Percentiles rank a stretch among this genome's conserved stretches.
These are phyloP conservation scores for Zosterops hypoxanthus DNA, from an alignment of 2,113 vertebrate genomes.

Conservation along the genomic window DNA sequence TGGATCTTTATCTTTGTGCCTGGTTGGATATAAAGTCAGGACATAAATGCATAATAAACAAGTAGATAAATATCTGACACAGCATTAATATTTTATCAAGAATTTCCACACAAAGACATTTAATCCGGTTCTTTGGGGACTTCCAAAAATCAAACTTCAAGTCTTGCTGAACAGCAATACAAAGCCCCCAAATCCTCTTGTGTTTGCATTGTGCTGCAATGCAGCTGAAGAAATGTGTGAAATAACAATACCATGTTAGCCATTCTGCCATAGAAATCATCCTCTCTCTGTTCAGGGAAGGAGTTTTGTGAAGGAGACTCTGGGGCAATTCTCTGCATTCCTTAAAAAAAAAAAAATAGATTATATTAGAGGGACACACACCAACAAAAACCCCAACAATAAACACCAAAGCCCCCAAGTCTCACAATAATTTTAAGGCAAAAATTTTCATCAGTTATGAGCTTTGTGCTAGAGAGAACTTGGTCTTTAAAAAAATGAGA, in stretches of 20 bases:
- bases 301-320: conserved; percentile 64
- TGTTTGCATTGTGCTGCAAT: background rate
- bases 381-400: background rate
- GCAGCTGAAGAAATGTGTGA: background rate
- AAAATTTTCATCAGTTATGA: background rate
- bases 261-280: conserved; percentile 85
- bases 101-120: background rate
- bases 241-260: conserved; percentile 78
- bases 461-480: background rate
- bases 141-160: background rate
- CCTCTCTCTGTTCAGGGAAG: conserved; percentile 71
- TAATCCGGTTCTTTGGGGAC: background rate
- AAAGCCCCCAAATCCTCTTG: background rate
- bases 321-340: background rate
- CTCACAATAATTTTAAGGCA: background rate
- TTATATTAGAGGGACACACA: background rate
- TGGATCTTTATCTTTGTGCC: conserved; percentile 70
- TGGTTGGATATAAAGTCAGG: conserved; percentile 47
- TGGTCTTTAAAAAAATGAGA: background rate
- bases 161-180: background rate
- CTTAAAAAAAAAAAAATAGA: background rate
- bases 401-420: background rate
- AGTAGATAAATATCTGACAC: background rate
- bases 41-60: background rate
- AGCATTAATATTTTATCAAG: background rate